A percentile compares a stretch with the other conserved stretches of the same genome.
phyloP scores from a whole-genome alignment of 2,888 invertebrate species.

The Acleris sparsana region DNA sequence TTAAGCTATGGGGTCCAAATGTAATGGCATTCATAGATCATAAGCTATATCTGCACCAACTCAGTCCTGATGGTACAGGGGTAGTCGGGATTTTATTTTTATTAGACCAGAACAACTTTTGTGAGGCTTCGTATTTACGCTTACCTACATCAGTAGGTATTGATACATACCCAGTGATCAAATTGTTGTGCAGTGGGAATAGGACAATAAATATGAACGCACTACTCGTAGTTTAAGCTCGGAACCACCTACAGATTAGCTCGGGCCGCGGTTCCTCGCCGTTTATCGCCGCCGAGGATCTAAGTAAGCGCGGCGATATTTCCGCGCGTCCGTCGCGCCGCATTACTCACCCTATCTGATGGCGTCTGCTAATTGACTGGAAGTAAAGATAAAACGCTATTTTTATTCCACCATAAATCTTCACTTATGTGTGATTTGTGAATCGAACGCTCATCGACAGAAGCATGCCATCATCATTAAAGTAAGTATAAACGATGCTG shows the following conservation, averaged over 20 bases:
- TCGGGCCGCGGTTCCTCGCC: conserved; percentile 7
- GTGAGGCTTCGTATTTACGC: too few relatives aligned
- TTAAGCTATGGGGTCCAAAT: too few relatives aligned
- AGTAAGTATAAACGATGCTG: conserved; percentile 12
- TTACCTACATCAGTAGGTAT: too few relatives aligned
- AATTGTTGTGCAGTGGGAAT: too few relatives aligned
- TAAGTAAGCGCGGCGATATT: conserved; percentile 28
- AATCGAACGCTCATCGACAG: conserved; percentile 39
- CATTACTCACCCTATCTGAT: conserved; percentile 80
- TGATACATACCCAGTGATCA: too few relatives aligned
- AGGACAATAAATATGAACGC: too few relatives aligned
- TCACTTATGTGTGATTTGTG: conserved; percentile 49
- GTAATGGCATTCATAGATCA: too few relatives aligned
- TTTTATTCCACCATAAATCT: conserved; percentile 68
- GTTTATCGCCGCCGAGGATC: conserved; percentile 14
- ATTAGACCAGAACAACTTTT: too few relatives aligned
- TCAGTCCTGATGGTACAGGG: too few relatives aligned
- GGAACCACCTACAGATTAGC: conserved; percentile 9
- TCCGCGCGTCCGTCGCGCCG: conserved; percentile 39
- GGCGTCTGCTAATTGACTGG: conserved; percentile 80
- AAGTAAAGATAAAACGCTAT: conserved; percentile 77
- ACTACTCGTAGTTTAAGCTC: neutral
- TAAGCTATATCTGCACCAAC: too few relatives aligned
- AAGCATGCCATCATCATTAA: conserved; percentile 15
- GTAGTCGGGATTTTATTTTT: too few relatives aligned